These are phyloP conservation scores for Ginglymostoma cirratum DNA, from an alignment of 2,113 vertebrate genomes.

Conservation along the genomic window DNA sequence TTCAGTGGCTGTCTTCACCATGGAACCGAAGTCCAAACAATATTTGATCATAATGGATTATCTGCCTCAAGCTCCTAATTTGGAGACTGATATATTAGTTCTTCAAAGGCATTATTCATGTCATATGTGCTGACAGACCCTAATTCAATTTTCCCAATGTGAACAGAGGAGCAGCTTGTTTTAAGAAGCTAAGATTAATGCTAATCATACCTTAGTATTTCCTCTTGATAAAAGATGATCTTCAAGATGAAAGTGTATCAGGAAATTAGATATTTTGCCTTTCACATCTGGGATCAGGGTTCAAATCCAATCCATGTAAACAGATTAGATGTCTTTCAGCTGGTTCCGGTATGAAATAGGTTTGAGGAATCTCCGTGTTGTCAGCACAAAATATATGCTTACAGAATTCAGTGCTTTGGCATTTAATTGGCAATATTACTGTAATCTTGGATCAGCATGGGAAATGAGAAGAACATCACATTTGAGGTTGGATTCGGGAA, in stretches of 20 bases:
- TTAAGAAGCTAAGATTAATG: neutral
- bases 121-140: neutral
- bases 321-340: neutral
- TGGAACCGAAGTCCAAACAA: neutral
- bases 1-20: neutral
- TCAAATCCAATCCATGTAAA: neutral
- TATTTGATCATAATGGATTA: neutral
- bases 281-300: neutral
- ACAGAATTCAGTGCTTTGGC: neutral
- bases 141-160: neutral
- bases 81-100: neutral
- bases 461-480: neutral
- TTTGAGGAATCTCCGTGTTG: neutral
- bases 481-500: neutral
- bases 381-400: neutral
- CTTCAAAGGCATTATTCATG: neutral
- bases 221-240: neutral
- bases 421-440: neutral
- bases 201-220: neutral
- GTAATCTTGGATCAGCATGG: neutral
- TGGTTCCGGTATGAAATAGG: neutral
- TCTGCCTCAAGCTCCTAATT: neutral
- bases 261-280: neutral
- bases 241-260: neutral
- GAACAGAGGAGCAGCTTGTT: slow-evolving; percentile 4